These are phyloP conservation scores for Suncus etruscus DNA, from an alignment of 2,113 vertebrate species.

Conservation along the genomic window DNA sequence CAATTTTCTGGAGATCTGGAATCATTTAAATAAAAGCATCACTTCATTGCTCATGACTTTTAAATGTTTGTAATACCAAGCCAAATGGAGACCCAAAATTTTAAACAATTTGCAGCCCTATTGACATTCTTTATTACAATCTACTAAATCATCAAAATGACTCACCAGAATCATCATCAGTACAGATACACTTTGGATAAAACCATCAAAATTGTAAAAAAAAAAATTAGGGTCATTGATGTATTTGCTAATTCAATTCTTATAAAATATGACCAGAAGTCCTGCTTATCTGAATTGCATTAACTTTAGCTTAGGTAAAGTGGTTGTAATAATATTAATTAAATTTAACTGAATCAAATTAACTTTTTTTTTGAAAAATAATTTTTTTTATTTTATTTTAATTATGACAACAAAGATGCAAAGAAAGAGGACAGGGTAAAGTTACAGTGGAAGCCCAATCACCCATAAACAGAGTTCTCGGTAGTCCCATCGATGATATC, in stretches of 20 bases:
- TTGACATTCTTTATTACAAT: background rate
- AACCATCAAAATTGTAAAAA: background rate
- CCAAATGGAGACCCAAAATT: background rate
- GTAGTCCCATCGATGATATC: no score
- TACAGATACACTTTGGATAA: background rate
- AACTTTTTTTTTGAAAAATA: no score
- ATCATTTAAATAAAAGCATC: no score
- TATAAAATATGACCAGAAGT: background rate
- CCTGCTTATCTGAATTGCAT: background rate
- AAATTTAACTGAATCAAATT: no score
- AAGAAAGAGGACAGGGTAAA: no score
- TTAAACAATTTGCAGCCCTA: background rate
- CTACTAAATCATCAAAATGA: background rate
- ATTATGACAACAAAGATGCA: no score
- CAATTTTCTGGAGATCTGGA: no score
- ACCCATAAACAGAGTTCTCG: no score
- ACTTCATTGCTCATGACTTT: no score
- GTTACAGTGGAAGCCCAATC: no score
- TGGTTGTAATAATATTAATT: background rate
- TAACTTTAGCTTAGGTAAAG: background rate
- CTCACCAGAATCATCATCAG: background rate
- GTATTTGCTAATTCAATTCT: background rate
- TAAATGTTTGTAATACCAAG: no score
- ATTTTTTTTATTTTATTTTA: no score
- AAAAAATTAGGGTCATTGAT: background rate